A percentile compares a stretch with the other conserved stretches of the same genome.
Conservation (phyloP, 2,888 invertebrate genomes). For the Spatulosminthurus flaviceps region DNA sequence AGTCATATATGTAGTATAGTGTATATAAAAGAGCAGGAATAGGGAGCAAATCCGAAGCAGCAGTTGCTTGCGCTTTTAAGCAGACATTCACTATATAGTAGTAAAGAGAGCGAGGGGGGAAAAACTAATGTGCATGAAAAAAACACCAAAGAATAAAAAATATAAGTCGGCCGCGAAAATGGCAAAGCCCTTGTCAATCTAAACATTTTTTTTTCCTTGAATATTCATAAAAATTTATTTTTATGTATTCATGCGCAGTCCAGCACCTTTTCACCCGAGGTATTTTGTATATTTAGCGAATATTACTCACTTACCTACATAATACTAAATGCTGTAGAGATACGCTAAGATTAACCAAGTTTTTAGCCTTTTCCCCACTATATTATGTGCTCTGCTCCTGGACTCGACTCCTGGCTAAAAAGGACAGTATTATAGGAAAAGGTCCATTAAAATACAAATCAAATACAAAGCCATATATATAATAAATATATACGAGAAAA, state of each 20-base stretch:
- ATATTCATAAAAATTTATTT: constrained; percentile 38
- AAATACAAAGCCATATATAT: constrained; percentile 20
- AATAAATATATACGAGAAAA: not conserved
- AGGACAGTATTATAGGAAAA: not conserved
- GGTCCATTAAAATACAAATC: constrained; percentile 21
- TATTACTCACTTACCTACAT: too few species aligned
- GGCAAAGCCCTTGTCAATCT: constrained; percentile 30
- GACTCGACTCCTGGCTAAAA: too few species aligned
- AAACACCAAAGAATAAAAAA: not conserved
- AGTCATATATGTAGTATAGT: not conserved
- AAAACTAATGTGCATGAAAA: not conserved
- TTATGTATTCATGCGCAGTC: constrained; percentile 34
- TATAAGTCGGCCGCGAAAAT: constrained; percentile 10
- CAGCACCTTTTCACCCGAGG: not conserved
- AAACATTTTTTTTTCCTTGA: constrained; percentile 26
- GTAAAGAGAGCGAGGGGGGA: not conserved
- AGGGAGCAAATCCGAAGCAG: not conserved
- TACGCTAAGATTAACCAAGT: too few species aligned
- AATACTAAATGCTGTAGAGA: too few species aligned
- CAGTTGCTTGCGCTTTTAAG: too few species aligned
- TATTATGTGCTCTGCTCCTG: too few species aligned
- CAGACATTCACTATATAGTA: too few species aligned
- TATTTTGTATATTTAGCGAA: too few species aligned
- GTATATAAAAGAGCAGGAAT: not conserved
- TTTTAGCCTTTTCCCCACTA: too few species aligned